Evolutionary conservation across 1,140 invertebrate genomes (phyloP).

Genomic region (Lepidurus couesii): DNA sequence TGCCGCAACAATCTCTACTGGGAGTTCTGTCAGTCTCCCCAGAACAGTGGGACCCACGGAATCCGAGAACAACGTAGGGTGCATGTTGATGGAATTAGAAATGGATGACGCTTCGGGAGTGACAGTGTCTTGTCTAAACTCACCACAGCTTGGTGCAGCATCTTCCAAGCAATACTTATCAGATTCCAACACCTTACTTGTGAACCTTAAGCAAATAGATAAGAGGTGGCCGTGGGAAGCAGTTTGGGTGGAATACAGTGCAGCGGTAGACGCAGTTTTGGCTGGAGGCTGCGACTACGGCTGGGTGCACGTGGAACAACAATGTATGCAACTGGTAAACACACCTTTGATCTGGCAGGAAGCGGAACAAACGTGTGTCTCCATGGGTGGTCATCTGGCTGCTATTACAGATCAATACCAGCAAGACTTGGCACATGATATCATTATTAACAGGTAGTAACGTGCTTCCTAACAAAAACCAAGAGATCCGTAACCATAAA

Average conservation of each 20-base stretch:
- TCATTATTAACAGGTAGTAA: conserved; percentile 28
- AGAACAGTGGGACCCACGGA: not conserved
- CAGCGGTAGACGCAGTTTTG: not conserved
- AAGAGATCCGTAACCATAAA: too few species aligned
- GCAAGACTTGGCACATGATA: conserved; percentile 23
- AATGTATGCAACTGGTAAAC: conserved; percentile 18
- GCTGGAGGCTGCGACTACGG: conserved; percentile 14
- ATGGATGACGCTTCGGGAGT: not conserved
- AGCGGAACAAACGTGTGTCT: not conserved
- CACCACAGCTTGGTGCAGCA: not conserved
- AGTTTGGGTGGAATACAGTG: not conserved
- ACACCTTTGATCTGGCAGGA: conserved; percentile 13
- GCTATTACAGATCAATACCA: conserved; percentile 26
- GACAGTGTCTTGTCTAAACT: not conserved
- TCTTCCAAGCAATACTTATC: not conserved
- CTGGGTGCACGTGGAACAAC: conserved; percentile 6
- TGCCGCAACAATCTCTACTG: not conserved
- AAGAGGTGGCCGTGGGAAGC: not conserved
- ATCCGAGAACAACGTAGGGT: not conserved
- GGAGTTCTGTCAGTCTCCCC: not conserved
- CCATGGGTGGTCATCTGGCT: conserved; percentile 19
- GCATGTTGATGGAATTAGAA: not conserved
- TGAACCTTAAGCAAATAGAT: not conserved
- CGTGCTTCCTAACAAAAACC: not conserved
- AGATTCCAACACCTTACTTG: not conserved